Conservation (phyloP, 2,888 invertebrate species). For the Eupithecia subfuscata region DNA sequence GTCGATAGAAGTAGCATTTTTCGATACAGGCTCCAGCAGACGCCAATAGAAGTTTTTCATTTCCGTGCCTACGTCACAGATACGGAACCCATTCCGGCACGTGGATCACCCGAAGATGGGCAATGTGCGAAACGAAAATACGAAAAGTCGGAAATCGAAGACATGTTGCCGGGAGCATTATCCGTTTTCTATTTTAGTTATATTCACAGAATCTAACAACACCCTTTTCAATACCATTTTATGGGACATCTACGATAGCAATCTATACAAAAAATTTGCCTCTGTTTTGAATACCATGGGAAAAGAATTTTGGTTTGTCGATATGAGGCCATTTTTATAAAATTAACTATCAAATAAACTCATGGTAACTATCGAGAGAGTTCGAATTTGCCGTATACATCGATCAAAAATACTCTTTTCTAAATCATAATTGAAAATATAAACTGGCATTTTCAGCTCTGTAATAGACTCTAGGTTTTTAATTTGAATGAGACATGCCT, state of each 20-base stretch:
- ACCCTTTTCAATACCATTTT: constrained; percentile 45
- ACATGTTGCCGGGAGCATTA: constrained; percentile 51
- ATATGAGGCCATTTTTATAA: background rate
- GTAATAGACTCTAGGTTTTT: background rate
- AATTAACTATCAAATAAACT: background rate
- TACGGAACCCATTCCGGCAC: constrained; percentile 68
- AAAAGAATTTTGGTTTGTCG: background rate
- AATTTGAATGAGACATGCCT: constrained; percentile 24
- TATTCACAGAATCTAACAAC: constrained; percentile 40
- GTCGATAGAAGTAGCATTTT: constrained; percentile 44
- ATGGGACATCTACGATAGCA: constrained; percentile 37
- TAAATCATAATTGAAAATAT: background rate
- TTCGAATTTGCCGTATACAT: no score
- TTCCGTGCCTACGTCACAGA: constrained; percentile 71
- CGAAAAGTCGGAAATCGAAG: constrained; percentile 58
- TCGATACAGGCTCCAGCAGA: constrained; percentile 59
- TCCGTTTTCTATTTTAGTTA: constrained; percentile 47
- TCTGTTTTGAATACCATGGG: constrained; percentile 24
- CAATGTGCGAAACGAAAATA: constrained; percentile 56
- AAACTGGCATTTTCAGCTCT: background rate
- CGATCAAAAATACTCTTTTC: no score
- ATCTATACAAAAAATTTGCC: constrained; percentile 17
- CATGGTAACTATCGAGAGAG: background rate
- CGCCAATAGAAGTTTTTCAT: constrained; percentile 71
- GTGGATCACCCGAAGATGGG: constrained; percentile 62